Evolutionary conservation across 2,113 vertebrate species (phyloP).

Genomic region (Mugil cephalus): DNA sequence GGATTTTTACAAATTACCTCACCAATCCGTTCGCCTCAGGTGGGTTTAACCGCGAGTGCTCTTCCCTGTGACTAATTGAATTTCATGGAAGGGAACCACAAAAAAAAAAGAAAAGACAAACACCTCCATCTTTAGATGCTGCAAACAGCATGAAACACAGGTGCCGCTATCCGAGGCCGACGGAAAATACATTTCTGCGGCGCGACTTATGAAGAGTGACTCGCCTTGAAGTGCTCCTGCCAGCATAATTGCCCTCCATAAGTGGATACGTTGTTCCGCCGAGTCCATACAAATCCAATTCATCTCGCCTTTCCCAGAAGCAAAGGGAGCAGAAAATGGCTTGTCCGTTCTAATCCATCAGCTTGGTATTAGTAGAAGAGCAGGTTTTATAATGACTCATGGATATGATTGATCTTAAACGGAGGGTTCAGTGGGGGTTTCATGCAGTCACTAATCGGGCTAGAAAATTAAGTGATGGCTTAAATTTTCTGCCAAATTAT

Average conservation of each 20-base stretch:
- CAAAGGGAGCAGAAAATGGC: slow-evolving; percentile 73
- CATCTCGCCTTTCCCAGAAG: slow-evolving; percentile 58
- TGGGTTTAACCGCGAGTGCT: slow-evolving; percentile 17
- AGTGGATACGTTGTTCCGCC: slow-evolving; percentile 69
- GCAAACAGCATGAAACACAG: slow-evolving; percentile 24
- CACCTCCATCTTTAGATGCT: slow-evolving; percentile 18
- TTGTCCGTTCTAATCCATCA: slow-evolving; percentile 77
- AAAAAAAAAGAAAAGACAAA: slow-evolving; percentile 46
- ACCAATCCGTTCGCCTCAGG: slow-evolving; percentile 33
- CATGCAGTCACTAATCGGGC: neutral
- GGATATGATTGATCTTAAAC: slow-evolving; percentile 43
- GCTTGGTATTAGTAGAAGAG: slow-evolving; percentile 38
- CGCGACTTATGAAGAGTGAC: slow-evolving; percentile 45
- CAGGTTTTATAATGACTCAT: slow-evolving; percentile 39
- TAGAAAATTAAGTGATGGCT: slow-evolving; percentile 23
- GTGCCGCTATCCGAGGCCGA: slow-evolving; percentile 14
- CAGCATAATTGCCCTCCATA: slow-evolving; percentile 73
- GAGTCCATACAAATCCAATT: slow-evolving; percentile 77
- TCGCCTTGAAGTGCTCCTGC: slow-evolving; percentile 59
- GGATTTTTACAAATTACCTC: slow-evolving; percentile 33
- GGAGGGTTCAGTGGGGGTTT: slow-evolving; percentile 9
- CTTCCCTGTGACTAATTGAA: slow-evolving; percentile 41
- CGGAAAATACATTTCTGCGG: slow-evolving; percentile 34
- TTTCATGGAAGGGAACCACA: slow-evolving; percentile 27
- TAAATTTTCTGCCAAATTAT: neutral